A percentile compares a stretch with the other conserved stretches of the same genome.
Conservation (phyloP, 2,888 invertebrate species). For the Tachina fera region DNA sequence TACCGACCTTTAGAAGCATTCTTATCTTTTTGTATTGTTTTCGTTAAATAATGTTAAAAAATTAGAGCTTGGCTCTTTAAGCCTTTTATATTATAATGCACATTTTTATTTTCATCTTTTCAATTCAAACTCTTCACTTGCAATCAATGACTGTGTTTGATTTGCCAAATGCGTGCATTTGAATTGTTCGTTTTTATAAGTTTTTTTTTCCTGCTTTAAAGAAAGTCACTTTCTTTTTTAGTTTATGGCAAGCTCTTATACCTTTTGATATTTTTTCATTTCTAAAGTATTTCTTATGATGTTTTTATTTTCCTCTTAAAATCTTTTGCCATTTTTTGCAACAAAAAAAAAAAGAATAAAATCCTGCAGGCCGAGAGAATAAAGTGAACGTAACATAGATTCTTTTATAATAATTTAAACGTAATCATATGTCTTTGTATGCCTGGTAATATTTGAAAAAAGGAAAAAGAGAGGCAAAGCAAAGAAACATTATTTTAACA, state of each 20-base stretch:
- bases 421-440: slow-evolving; percentile 47
- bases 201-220: not conserved
- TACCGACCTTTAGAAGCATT: too few relatives aligned
- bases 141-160: not conserved
- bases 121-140: not conserved
- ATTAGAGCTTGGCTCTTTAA: too few relatives aligned
- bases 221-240: not conserved
- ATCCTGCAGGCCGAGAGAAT: not conserved
- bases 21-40: too few relatives aligned
- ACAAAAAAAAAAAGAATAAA: not conserved
- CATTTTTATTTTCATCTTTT: not conserved
- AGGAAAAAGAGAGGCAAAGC: not conserved
- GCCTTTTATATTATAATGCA: not conserved
- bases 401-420: slow-evolving; percentile 47
- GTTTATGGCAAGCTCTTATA: slow-evolving; percentile 17
- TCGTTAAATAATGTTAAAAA: too few relatives aligned
- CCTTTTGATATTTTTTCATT: slow-evolving; percentile 48
- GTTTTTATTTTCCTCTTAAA: slow-evolving; percentile 6
- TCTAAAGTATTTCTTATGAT: slow-evolving; percentile 24
- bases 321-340: slow-evolving; percentile 1
- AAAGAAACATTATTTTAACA: not conserved
- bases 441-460: not conserved
- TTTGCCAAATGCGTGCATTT: slow-evolving; percentile 19
- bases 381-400: slow-evolving; percentile 20
- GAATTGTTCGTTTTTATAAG: slow-evolving; percentile 35